phyloP scores from a whole-genome alignment of 2,888 invertebrate genomes.

The Leptogaster cylindrica region DNA sequence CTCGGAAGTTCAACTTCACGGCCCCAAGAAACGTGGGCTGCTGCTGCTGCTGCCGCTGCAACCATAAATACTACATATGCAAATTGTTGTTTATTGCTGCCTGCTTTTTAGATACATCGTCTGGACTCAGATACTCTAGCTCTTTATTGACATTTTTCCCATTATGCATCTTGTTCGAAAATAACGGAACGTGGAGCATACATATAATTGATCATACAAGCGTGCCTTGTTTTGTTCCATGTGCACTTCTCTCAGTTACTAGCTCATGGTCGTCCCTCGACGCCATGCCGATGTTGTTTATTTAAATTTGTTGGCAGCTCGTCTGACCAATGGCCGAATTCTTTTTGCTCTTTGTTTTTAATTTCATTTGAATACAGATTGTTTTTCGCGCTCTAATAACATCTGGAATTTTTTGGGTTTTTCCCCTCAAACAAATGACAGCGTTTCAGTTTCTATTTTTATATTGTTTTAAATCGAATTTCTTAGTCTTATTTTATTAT shows the following conservation, averaged over 20 bases:
- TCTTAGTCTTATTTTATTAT: no score
- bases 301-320: not conserved
- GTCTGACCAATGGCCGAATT: not conserved
- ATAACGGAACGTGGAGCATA: conserved; percentile 7
- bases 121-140: no score
- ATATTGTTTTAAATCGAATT: no score
- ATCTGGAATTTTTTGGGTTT: not conserved
- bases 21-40: no score
- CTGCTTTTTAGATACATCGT: not conserved
- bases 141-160: not conserved
- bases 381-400: not conserved
- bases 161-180: conserved; percentile 14
- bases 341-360: not conserved
- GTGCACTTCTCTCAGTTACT: no score
- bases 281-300: not conserved
- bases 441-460: no score
- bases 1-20: not conserved
- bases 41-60: not conserved
- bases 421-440: no score
- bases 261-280: not conserved
- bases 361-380: not conserved
- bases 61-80: not conserved
- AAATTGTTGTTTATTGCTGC: not conserved
- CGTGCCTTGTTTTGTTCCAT: not conserved
- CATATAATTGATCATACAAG: conserved; percentile 20